Conservation (phyloP, 2,888 invertebrate species). For the Nemotelus pantherinus region DNA sequence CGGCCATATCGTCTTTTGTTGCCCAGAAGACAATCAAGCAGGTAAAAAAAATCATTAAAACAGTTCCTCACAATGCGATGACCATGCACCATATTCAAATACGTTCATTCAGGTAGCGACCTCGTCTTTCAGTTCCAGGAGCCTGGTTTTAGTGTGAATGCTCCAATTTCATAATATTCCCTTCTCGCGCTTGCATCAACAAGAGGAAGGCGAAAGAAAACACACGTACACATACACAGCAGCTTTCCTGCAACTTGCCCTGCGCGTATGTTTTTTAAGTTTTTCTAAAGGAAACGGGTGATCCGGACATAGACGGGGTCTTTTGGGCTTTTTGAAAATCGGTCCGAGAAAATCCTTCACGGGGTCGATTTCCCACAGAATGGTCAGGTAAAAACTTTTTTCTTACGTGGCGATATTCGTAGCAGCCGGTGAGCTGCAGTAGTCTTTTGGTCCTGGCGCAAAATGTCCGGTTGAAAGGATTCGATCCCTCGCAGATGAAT, state of each 20-base stretch:
- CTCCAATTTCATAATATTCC: slow-evolving; percentile 6
- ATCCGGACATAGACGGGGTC: background rate
- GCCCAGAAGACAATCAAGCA: background rate
- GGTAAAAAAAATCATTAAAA: slow-evolving; percentile 11
- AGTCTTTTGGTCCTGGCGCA: background rate
- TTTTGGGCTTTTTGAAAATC: background rate
- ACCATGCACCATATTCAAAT: background rate
- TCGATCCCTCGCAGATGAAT: background rate
- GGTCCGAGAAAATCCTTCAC: background rate
- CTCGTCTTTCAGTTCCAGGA: background rate
- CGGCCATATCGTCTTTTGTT: background rate
- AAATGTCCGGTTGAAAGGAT: slow-evolving; percentile 12
- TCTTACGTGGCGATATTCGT: background rate
- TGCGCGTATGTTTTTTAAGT: too few relatives aligned
- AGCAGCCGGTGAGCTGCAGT: background rate
- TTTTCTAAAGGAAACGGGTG: too few relatives aligned
- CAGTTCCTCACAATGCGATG: background rate
- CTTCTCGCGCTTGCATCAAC: background rate
- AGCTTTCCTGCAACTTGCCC: too few relatives aligned
- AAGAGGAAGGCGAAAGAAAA: background rate
- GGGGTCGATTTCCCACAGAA: slow-evolving; percentile 5
- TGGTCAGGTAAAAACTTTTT: background rate
- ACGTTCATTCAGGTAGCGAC: slow-evolving; percentile 8
- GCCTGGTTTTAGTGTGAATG: background rate
- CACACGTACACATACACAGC: too few relatives aligned